Evolutionary conservation across 2,888 invertebrate species (phyloP).

Genomic region (Spisula subtruncata): DNA sequence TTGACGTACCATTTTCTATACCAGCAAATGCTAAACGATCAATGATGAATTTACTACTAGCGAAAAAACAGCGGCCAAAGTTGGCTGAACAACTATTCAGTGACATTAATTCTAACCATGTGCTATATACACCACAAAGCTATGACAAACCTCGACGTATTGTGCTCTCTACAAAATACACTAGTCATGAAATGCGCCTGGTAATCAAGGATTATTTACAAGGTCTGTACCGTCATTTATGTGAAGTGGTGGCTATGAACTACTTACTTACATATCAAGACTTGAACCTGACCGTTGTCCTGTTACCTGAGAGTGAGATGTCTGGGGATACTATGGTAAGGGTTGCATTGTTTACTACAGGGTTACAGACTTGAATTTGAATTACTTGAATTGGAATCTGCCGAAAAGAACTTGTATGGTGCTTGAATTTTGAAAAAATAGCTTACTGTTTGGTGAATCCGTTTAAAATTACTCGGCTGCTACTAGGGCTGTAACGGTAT

Average conservation of each 20-base stretch:
- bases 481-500: too few relatives aligned
- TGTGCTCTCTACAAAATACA: slow-evolving; percentile 7
- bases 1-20: slow-evolving; percentile 26
- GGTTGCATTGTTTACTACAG: too few relatives aligned
- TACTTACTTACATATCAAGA: neutral
- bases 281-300: neutral
- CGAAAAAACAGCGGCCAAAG: neutral
- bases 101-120: neutral
- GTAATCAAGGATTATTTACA: slow-evolving; percentile 45
- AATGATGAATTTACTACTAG: slow-evolving; percentile 31
- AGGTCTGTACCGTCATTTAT: slow-evolving; percentile 36
- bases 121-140: slow-evolving; percentile 17
- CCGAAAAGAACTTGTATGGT: too few relatives aligned
- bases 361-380: too few relatives aligned
- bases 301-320: neutral
- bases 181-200: slow-evolving; percentile 27
- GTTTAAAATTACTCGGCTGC: too few relatives aligned
- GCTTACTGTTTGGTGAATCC: too few relatives aligned
- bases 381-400: too few relatives aligned
- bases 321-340: neutral
- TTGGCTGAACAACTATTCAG: neutral
- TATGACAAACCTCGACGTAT: slow-evolving; percentile 27
- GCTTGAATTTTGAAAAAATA: too few relatives aligned
- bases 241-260: slow-evolving; percentile 7
- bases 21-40: slow-evolving; percentile 11